Evolutionary conservation across 1,140 invertebrate species (phyloP), one percentile per base, ranked within the genome.

Genomic region (Temnothorax curvispinosus): DNA sequence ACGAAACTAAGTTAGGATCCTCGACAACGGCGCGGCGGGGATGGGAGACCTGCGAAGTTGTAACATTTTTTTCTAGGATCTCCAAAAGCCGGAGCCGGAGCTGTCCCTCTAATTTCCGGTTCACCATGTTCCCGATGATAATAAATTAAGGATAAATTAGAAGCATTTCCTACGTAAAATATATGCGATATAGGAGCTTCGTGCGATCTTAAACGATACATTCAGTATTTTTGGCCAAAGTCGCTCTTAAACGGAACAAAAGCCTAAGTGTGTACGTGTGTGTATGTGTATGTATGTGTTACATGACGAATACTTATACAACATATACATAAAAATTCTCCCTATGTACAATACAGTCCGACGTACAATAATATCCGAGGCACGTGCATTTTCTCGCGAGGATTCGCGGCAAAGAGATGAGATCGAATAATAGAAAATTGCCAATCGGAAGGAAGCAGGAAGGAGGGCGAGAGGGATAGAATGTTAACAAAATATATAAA

Each of bases 181-280:
- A 75, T 54, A 60, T 21, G 54, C 54, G 69, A 38, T 9, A 15
- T 9, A 21, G 35, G 47, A 74, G 27, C 80, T 72, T 82, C n/a
- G 21, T 44, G 38, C 38, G 56, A 47, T 44, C 52, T 75, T 84
- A 47, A 44, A 65, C 74, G 52, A 80, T 71, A 41, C 13, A 71
- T 54, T 75, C 75, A 86, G 87, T 60, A 80, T 69, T 86, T 89
- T 89, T 86, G 87, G 88, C 88, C 62, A 86, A 81, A 82, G 76
- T 67, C 76, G 64, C 72, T 82, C 21, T 64, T n/a, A 32, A 89
- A 81, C 56, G 65, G 81, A 82, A 84, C 60, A 69, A 90, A 87
- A 77, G 3, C n/a, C 72, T 62, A 86, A 56, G 9, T 71, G 21
- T 67, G 62, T 65, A 18, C 18, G 21, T 50, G n/a, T 54, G 11